Percentiles rank a stretch among this genome's conserved stretches.
Conservation (phyloP, 2,113 vertebrate species). For the Pitta sordida region DNA sequence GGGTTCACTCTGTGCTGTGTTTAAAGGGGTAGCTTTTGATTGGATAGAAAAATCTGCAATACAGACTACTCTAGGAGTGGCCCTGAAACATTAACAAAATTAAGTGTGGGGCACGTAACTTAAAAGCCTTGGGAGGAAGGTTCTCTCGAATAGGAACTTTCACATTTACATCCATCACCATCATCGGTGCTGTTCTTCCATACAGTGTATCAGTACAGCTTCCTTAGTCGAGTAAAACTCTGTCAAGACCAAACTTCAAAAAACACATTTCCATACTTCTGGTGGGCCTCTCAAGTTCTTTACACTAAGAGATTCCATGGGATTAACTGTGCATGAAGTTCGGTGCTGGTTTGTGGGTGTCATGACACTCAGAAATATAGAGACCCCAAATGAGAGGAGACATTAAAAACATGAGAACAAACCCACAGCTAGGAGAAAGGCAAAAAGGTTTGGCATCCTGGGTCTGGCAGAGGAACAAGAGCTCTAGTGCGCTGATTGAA, state of each 20-base stretch:
- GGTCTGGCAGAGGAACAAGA: not conserved
- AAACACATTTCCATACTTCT: not conserved
- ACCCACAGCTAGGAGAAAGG: not conserved
- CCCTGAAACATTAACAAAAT: not conserved
- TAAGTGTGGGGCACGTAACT: not conserved
- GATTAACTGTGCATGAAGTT: not conserved
- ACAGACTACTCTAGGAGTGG: not conserved
- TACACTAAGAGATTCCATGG: not conserved
- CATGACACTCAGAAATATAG: not conserved
- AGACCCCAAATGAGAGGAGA: not conserved
- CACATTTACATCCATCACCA: accelerated
- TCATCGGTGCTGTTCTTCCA: not conserved
- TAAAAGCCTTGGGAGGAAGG: not conserved
- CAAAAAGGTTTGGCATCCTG: not conserved
- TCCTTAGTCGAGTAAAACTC: not conserved
- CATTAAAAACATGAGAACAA: not conserved
- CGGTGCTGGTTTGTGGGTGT: not conserved
- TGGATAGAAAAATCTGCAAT: not conserved
- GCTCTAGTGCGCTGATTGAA: not conserved
- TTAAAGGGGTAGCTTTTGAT: not conserved
- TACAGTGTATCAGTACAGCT: not conserved
- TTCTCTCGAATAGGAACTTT: not conserved
- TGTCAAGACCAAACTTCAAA: not conserved
- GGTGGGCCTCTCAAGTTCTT: not conserved
- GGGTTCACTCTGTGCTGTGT: not conserved